Evolutionary conservation across 2,113 vertebrate genomes (phyloP).

Genomic region (Bufo bufo): DNA sequence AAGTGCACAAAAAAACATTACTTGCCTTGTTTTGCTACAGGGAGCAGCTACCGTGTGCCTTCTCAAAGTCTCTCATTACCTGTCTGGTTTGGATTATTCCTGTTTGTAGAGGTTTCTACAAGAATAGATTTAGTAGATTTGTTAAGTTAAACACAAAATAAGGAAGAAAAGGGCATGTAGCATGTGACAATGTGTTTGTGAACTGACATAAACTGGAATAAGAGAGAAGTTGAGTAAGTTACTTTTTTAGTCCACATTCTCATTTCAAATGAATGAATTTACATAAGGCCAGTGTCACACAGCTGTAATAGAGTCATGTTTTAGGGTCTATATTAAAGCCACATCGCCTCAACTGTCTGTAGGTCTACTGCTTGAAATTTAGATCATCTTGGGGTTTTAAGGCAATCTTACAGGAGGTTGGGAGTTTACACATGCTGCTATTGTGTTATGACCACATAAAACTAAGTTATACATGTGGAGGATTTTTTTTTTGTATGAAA

Average conservation of each 20-base stretch:
- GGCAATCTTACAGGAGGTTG: too few species aligned
- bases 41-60: slow-evolving; percentile 22
- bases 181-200: neutral
- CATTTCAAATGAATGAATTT: too few species aligned
- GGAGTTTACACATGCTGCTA: too few species aligned
- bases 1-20: slow-evolving; percentile 28
- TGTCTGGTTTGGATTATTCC: slow-evolving; percentile 41
- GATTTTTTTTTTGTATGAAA: too few species aligned
- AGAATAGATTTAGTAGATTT: slow-evolving; percentile 17
- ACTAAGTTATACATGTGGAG: too few species aligned
- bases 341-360: neutral
- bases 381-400: neutral
- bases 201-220: neutral
- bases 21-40: neutral
- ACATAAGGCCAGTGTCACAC: neutral
- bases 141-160: slow-evolving; percentile 26
- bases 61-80: slow-evolving; percentile 34
- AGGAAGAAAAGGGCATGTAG: neutral
- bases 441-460: too few species aligned
- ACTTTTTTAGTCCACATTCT: neutral
- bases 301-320: too few species aligned
- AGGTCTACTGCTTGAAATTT: neutral
- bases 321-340: too few species aligned
- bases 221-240: neutral
- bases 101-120: slow-evolving; percentile 33